Evolutionary conservation across 1,140 invertebrate species (phyloP).

Genomic region (Brachionus koreanus): DNA sequence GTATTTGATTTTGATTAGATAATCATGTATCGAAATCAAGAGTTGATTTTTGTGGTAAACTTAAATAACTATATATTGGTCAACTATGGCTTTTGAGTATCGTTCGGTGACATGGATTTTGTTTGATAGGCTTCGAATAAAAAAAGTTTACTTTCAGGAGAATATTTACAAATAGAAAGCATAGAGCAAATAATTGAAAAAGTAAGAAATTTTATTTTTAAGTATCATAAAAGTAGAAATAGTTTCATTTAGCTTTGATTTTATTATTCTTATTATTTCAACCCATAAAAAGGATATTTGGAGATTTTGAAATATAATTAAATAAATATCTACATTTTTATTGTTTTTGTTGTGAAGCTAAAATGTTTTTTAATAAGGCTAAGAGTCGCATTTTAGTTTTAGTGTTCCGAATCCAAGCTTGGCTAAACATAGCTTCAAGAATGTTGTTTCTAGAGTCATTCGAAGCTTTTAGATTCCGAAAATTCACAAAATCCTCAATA

Average conservation of each 20-base stretch:
- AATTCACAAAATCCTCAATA: neutral
- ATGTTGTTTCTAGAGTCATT: neutral
- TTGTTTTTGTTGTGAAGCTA: slow-evolving; percentile 16
- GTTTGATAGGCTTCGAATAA: neutral
- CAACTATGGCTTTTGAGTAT: neutral
- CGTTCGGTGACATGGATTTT: neutral
- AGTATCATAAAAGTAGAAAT: slow-evolving; percentile 40
- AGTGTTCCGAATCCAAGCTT: neutral
- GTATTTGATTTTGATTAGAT: neutral
- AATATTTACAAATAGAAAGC: slow-evolving; percentile 20
- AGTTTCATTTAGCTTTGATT: neutral
- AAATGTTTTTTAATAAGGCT: slow-evolving; percentile 42
- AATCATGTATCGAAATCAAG: neutral
- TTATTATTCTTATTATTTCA: slow-evolving; percentile 25
- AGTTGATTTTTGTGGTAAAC: neutral
- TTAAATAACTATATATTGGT: neutral
- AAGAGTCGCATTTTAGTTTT: slow-evolving; percentile 9
- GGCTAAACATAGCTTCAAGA: neutral
- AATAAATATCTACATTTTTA: slow-evolving; percentile 38
- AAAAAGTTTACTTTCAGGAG: neutral
- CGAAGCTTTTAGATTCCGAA: neutral
- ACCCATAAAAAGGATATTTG: slow-evolving; percentile 40
- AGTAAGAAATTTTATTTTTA: neutral
- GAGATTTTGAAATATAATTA: slow-evolving; percentile 29
- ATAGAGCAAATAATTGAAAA: neutral